Conservation (phyloP, 2,888 invertebrate genomes). For the Hypsopygia costalis region DNA sequence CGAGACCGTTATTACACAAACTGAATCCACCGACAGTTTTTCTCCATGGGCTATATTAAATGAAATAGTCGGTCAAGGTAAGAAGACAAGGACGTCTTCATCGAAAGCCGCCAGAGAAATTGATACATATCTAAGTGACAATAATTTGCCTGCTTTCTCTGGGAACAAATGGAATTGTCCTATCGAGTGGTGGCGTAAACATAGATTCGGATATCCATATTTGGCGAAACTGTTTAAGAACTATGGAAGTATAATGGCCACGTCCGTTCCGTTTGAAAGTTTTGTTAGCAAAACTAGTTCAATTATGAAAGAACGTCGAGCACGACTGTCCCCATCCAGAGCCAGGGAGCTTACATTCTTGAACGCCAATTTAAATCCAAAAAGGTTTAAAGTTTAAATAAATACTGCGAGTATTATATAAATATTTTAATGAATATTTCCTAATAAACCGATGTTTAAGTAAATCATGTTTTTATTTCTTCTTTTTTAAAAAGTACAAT, state of each 20-base stretch:
- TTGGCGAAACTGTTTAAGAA: background rate
- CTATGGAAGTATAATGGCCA: background rate
- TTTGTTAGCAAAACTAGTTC: slow-evolving; percentile 1
- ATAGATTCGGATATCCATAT: background rate
- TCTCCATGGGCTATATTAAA: background rate
- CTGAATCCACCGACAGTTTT: background rate
- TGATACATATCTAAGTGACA: background rate
- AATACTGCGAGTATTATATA: too few relatives aligned
- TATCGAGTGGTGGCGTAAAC: background rate
- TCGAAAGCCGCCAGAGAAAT: background rate
- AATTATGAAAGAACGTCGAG: background rate
- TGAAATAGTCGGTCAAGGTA: background rate
- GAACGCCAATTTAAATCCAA: background rate
- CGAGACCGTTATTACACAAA: background rate
- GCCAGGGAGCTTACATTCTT: background rate
- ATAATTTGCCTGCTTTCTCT: background rate
- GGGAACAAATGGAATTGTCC: background rate
- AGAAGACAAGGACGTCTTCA: background rate
- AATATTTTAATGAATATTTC: too few relatives aligned
- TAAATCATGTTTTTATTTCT: too few relatives aligned
- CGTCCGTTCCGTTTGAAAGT: slow-evolving; percentile 1
- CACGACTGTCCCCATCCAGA: background rate
- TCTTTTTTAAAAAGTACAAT: too few relatives aligned
- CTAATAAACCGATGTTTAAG: too few relatives aligned
- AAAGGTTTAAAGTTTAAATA: too few relatives aligned